Conservation (phyloP, 2,797 vertebrate species). For the Pristis pectinata region DNA sequence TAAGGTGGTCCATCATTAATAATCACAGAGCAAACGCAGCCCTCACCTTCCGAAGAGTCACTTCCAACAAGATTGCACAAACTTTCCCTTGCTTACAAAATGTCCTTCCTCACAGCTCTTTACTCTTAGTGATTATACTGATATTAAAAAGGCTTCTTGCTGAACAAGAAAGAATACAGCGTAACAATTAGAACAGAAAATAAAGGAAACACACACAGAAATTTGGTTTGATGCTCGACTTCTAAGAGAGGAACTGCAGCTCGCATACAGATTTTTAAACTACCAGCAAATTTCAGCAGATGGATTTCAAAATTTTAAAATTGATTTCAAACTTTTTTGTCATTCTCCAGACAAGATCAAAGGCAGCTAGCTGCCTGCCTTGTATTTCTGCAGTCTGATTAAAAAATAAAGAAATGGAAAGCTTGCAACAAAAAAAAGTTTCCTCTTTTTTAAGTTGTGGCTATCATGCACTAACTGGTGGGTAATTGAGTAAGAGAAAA, state of each 20-base stretch:
- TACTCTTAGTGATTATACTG: background rate
- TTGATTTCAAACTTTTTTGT: background rate
- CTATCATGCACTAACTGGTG: conserved; percentile 62
- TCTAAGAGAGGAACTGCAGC: background rate
- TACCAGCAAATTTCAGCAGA: conserved; percentile 46
- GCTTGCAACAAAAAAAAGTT: conserved; percentile 36
- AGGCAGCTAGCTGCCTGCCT: conserved; percentile 48
- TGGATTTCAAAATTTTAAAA: conserved; percentile 49
- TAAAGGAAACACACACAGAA: background rate
- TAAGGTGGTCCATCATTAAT: background rate
- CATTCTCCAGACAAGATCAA: conserved; percentile 44
- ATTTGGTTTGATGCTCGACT: background rate
- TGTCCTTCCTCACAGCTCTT: background rate
- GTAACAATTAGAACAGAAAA: background rate
- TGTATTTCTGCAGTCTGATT: conserved; percentile 62
- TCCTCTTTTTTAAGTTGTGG: conserved; percentile 59
- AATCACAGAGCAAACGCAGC: background rate
- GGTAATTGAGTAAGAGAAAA: conserved; percentile 62
- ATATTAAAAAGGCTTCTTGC: background rate
- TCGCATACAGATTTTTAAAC: conserved; percentile 38
- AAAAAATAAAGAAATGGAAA: conserved; percentile 49
- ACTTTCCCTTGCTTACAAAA: background rate
- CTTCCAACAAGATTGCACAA: background rate
- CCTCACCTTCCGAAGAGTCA: background rate
- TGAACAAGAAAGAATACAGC: background rate